Conservation (phyloP, 2,888 invertebrate species). For the Leptarthrus brevirostris region DNA sequence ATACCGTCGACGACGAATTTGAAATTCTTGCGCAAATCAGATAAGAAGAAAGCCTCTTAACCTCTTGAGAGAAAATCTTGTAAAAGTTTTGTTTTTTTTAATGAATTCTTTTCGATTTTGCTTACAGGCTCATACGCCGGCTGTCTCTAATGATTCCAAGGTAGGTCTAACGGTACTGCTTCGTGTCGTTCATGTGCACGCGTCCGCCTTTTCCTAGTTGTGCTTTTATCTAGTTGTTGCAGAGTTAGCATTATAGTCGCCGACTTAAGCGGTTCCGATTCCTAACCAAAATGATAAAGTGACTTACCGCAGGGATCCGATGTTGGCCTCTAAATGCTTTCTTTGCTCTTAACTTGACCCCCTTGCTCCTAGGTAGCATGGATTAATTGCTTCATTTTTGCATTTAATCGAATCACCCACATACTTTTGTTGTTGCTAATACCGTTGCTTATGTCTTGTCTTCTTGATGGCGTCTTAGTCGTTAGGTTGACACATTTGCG, state of each 20-base stretch:
- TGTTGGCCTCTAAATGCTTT: conserved; percentile 23
- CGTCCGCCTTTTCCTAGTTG: conserved; percentile 19
- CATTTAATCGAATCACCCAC: background rate
- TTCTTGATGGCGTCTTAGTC: background rate
- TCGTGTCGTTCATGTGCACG: conserved; percentile 47
- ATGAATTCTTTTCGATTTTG: conserved; percentile 47
- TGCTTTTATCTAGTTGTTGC: background rate
- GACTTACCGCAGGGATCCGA: conserved; percentile 27
- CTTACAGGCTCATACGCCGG: conserved; percentile 55
- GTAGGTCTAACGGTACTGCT: conserved; percentile 48
- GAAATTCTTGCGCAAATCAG: conserved; percentile 40
- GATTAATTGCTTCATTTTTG: conserved; percentile 37
- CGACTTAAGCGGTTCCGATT: too few relatives aligned
- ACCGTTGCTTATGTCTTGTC: conserved; percentile 3
- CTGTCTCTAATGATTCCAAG: conserved; percentile 53
- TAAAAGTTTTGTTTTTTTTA: conserved; percentile 30
- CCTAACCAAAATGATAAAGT: conserved; percentile 27
- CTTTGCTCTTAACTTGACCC: conserved; percentile 33
- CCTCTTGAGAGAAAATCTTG: conserved; percentile 34
- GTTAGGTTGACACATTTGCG: conserved; percentile 18
- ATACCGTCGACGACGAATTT: conserved; percentile 7
- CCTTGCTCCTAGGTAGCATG: background rate
- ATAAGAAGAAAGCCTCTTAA: conserved; percentile 36
- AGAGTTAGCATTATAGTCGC: background rate
- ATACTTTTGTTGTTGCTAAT: background rate